Percentiles rank a stretch among this genome's conserved stretches.
Conservation (phyloP, 2,888 invertebrate species). For the Parasteatoda lunata region DNA sequence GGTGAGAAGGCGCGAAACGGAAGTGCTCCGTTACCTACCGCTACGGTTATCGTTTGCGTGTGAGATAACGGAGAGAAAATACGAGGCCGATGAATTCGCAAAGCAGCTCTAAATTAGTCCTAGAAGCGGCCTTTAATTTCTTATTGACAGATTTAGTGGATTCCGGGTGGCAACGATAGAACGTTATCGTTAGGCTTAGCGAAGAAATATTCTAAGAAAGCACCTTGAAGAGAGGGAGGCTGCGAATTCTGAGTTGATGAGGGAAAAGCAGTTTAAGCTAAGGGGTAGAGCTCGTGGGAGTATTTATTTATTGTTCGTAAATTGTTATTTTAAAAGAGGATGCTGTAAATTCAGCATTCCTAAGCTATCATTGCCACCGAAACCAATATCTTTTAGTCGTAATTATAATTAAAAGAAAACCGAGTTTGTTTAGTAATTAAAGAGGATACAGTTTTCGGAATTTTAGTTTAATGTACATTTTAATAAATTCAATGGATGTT, state of each 20-base stretch:
- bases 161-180: constrained; percentile 19
- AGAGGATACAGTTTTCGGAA: no score
- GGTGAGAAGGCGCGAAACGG: constrained; percentile 1
- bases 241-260: background rate
- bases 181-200: constrained; percentile 29
- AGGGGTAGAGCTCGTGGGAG: background rate
- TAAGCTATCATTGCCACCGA: background rate
- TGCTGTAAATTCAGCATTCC: background rate
- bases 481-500: no score
- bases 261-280: background rate
- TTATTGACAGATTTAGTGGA: constrained; percentile 34
- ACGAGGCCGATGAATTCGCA: constrained; percentile 28
- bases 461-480: no score
- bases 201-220: constrained; percentile 14
- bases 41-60: constrained; percentile 11
- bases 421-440: no score
- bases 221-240: background rate
- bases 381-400: background rate
- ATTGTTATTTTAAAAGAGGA: background rate
- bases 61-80: constrained; percentile 23
- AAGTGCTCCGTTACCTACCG: background rate
- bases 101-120: constrained; percentile 22
- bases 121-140: constrained; percentile 23
- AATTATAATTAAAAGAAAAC: no score
- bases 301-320: background rate